These are phyloP conservation scores for Zelleria hepariella DNA, from an alignment of 2,888 invertebrate species.

Conservation along the genomic window DNA sequence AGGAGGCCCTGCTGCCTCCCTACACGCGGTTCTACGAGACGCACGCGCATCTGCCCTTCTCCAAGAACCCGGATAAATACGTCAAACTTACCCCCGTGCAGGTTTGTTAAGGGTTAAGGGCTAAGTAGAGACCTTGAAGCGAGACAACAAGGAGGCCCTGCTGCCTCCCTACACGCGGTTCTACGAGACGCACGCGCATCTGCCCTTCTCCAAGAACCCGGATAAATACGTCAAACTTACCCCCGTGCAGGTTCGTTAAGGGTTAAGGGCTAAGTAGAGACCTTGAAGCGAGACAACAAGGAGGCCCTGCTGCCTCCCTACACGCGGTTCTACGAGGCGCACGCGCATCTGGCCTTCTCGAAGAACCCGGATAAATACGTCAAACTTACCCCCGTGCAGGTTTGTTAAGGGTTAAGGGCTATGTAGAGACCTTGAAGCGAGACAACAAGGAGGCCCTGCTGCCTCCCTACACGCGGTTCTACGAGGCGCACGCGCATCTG, in stretches of 20 bases:
- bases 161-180: conserved; percentile 89
- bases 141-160: conserved; percentile 90
- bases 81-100: conserved; percentile 90
- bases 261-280: too few relatives aligned
- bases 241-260: conserved; percentile 84
- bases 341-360: conserved; percentile 83
- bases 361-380: conserved; percentile 96
- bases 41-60: conserved; percentile 83
- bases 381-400: conserved; percentile 87
- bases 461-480: conserved; percentile 87
- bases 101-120: too few relatives aligned
- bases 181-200: conserved; percentile 78
- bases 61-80: conserved; percentile 95
- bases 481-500: conserved; percentile 78
- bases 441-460: conserved; percentile 92
- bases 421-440: too few relatives aligned
- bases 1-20: conserved; percentile 87
- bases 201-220: conserved; percentile 92
- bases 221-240: conserved; percentile 94
- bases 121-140: conserved; percentile 89
- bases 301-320: conserved; percentile 90
- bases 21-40: conserved; percentile 86
- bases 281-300: conserved; percentile 90
- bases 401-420: too few relatives aligned
- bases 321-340: conserved; percentile 82